phyloP scores from a whole-genome alignment of 2,113 vertebrate genomes.

The Myanophis thanlyinensis region DNA sequence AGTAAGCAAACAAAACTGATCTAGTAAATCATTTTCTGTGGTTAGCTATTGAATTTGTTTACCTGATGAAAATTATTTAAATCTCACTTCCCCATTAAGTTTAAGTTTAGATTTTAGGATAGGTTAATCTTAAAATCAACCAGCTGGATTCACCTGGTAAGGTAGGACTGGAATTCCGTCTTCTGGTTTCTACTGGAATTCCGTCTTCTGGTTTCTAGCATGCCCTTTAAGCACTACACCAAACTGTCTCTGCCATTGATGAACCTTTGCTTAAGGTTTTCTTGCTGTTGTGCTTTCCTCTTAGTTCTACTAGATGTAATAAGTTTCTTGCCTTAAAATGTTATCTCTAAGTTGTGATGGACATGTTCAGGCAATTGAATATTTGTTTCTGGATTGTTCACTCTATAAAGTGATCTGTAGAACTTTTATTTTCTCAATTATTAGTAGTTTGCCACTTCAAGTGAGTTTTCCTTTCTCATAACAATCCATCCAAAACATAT shows the following conservation, averaged over 20 bases:
- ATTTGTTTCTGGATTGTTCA: neutral
- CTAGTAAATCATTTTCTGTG: neutral
- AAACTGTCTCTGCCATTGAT: neutral
- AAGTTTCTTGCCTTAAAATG: neutral
- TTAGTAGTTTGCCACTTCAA: neutral
- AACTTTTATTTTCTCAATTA: neutral
- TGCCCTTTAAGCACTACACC: neutral
- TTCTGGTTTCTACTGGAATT: neutral
- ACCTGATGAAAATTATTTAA: neutral
- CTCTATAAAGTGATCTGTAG: neutral
- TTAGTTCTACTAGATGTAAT: neutral
- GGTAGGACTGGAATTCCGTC: neutral
- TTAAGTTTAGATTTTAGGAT: neutral
- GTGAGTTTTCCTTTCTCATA: neutral
- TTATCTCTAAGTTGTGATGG: neutral
- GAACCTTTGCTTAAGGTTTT: neutral
- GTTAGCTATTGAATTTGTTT: neutral
- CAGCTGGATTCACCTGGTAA: neutral
- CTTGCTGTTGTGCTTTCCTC: neutral
- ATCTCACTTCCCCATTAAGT: neutral
- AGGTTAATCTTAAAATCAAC: neutral
- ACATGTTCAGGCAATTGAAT: neutral
- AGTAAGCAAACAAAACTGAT: neutral
- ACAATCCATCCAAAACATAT: neutral
- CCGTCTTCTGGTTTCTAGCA: neutral